These are phyloP conservation scores for Salticus scenicus DNA, from an alignment of 2,888 invertebrate genomes.

Conservation along the genomic window DNA sequence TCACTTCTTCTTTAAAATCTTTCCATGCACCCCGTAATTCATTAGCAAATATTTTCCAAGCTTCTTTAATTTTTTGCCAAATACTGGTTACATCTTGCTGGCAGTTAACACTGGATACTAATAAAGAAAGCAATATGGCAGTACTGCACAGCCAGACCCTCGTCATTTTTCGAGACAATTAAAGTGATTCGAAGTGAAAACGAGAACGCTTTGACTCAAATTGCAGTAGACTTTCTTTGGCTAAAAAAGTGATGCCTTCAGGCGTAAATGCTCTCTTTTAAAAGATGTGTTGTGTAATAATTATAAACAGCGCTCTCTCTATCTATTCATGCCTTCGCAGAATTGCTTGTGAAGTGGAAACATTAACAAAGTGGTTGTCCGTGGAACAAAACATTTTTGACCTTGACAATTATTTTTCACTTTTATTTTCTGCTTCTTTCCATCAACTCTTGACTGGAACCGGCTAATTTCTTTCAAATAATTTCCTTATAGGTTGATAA, in stretches of 20 bases:
- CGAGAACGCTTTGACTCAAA: background rate
- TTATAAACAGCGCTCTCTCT: background rate
- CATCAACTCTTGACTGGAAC: too few species aligned
- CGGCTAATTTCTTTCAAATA: too few species aligned
- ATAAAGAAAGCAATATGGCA: background rate
- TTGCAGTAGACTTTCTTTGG: too few species aligned
- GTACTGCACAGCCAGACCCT: background rate
- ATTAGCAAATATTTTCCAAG: background rate
- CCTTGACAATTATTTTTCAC: background rate
- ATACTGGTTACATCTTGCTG: background rate
- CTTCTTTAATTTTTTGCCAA: background rate
- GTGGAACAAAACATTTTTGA: background rate
- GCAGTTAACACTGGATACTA: background rate
- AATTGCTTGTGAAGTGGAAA: background rate
- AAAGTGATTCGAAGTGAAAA: background rate
- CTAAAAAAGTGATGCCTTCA: too few species aligned
- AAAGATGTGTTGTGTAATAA: background rate
- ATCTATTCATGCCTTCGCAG: background rate
- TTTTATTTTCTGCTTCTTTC: too few species aligned
- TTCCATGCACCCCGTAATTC: background rate
- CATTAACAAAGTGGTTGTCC: background rate
- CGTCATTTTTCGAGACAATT: background rate
- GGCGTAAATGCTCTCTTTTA: background rate
- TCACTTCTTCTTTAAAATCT: conserved; percentile 24
- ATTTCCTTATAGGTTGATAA: too few species aligned